Conservation (phyloP, 2,888 invertebrate species). For the Matsumyia berberina region DNA sequence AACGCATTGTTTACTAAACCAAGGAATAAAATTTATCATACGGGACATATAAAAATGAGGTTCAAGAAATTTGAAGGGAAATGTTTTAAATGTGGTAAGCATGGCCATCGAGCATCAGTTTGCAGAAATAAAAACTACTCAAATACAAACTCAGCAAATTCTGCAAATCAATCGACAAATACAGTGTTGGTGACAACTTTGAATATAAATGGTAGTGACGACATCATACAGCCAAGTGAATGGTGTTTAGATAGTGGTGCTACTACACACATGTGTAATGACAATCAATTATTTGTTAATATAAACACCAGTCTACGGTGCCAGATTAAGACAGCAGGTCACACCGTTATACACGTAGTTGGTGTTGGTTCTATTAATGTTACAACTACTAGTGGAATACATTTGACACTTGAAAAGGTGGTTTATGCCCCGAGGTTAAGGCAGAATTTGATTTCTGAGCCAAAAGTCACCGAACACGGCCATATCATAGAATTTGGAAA, state of each 20-base stretch:
- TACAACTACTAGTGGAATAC: not conserved
- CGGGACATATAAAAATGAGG: not conserved
- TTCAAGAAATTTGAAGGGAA: constrained; percentile 2
- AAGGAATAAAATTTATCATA: not conserved
- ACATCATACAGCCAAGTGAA: not conserved
- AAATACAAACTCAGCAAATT: not conserved
- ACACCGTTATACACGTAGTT: constrained; percentile 3
- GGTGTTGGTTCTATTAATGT: constrained; percentile 17
- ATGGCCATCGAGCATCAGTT: not conserved
- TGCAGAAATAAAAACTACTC: constrained; percentile 8
- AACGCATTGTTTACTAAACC: not conserved
- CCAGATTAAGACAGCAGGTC: constrained; percentile 13
- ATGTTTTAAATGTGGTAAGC: constrained; percentile 9
- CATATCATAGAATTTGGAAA: constrained; percentile 21
- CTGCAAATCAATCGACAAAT: constrained; percentile 4
- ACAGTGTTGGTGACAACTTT: not conserved
- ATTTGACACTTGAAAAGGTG: constrained; percentile 31
- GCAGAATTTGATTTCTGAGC: constrained; percentile 34
- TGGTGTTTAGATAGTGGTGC: constrained; percentile 57
- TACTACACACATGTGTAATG: constrained; percentile 35
- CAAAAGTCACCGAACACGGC: constrained; percentile 31
- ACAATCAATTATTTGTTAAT: constrained; percentile 4
- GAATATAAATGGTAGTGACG: not conserved
- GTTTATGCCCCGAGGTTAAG: constrained; percentile 22
- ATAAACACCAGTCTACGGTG: not conserved